Percentiles rank a stretch among this genome's conserved stretches.
Evolutionary conservation across 2,113 vertebrate species (phyloP).

Genomic region (Todiramphus saurophagus): DNA sequence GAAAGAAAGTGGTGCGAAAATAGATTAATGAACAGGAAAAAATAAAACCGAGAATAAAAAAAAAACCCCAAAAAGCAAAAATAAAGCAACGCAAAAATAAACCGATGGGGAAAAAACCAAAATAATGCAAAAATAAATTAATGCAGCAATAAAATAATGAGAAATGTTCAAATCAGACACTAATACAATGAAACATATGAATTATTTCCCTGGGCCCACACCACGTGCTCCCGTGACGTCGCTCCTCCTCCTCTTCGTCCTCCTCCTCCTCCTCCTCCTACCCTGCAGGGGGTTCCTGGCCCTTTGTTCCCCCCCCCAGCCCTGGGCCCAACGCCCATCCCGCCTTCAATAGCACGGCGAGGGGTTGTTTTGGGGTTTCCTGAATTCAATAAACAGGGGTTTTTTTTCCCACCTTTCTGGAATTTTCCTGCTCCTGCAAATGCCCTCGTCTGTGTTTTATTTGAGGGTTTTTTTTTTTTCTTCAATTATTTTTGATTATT

Average conservation of each 20-base stretch:
- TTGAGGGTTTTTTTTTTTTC: not conserved
- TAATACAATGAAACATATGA: rapidly evolving
- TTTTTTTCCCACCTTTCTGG: constrained; percentile 28
- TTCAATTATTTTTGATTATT: not conserved
- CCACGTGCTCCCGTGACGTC: not conserved
- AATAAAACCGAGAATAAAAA: not conserved
- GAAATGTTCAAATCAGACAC: rapidly evolving
- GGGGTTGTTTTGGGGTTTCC: not conserved
- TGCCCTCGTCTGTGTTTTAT: not conserved
- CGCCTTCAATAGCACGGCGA: not conserved
- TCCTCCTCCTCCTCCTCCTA: not conserved
- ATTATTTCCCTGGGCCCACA: not conserved
- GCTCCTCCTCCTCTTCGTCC: not conserved
- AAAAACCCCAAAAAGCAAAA: not conserved
- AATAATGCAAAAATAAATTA: not conserved
- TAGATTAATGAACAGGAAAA: not conserved
- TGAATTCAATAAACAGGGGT: constrained; percentile 15
- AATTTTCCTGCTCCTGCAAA: constrained; percentile 42
- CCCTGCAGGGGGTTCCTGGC: not conserved
- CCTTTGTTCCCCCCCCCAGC: not conserved
- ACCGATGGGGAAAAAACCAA: not conserved
- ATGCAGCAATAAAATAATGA: not conserved
- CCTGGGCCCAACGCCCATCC: constrained; percentile 4
- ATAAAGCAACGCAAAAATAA: not conserved
- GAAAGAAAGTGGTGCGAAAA: not conserved